These are phyloP conservation scores for Neodiprion pinetum DNA, from an alignment of 1,140 invertebrate genomes.

Conservation along the genomic window DNA sequence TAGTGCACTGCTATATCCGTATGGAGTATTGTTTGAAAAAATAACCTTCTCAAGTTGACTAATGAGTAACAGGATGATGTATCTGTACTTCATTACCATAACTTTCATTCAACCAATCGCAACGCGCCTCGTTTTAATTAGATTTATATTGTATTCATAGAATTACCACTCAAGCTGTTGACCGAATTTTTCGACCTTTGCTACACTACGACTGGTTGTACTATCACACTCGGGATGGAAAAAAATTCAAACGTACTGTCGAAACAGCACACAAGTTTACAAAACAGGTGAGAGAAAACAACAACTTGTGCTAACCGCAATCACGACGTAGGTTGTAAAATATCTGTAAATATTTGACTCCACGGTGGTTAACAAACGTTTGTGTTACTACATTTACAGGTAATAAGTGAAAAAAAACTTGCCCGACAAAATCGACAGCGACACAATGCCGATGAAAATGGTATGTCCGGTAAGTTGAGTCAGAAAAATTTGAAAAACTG, in stretches of 20 bases:
- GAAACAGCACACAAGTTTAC: constrained; percentile 67
- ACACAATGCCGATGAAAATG: not conserved
- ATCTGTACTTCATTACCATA: not conserved
- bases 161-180: not conserved
- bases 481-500: too few relatives aligned
- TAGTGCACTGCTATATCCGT: not conserved
- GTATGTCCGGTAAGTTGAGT: constrained; percentile 9
- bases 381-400: constrained; percentile 19
- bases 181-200: constrained; percentile 30
- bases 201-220: constrained; percentile 19
- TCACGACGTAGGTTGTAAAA: not conserved
- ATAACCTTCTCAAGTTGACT: not conserved
- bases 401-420: constrained; percentile 32
- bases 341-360: not conserved
- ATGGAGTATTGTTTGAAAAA: not conserved
- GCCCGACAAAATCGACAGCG: constrained; percentile 22
- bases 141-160: constrained; percentile 13
- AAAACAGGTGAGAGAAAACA: constrained; percentile 48
- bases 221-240: constrained; percentile 44
- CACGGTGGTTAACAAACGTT: constrained; percentile 10
- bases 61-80: not conserved
- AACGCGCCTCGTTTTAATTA: not conserved
- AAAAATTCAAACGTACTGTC: constrained; percentile 55
- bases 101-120: not conserved
- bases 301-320: not conserved